Conservation (phyloP, 2,797 vertebrate species). For the Clarias pachynema region DNA sequence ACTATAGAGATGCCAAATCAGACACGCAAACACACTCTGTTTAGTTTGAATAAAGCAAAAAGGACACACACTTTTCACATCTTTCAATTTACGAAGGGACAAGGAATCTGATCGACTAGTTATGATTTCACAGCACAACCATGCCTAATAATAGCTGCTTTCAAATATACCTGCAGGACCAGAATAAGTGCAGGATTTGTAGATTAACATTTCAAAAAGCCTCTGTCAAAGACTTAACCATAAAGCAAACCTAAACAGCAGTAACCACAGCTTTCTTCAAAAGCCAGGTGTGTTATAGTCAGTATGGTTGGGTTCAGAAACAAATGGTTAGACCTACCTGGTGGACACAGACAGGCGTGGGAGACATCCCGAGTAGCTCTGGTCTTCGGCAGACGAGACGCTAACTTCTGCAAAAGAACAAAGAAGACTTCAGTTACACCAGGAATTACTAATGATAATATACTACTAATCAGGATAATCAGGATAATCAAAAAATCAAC, state of each 20-base stretch:
- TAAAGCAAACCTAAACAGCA: slow-evolving; percentile 42
- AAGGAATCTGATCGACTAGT: slow-evolving; percentile 26
- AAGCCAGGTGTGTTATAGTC: slow-evolving; percentile 39
- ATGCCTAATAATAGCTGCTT: slow-evolving; percentile 21
- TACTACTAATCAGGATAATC: background rate
- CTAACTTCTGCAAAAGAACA: slow-evolving; percentile 71
- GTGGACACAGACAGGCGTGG: slow-evolving; percentile 76
- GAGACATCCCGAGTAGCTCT: slow-evolving; percentile 72
- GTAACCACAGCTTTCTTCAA: slow-evolving; percentile 22
- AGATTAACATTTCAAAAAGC: slow-evolving; percentile 20
- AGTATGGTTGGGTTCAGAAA: slow-evolving; percentile 9
- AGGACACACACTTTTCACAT: slow-evolving; percentile 17
- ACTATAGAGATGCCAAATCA: slow-evolving; percentile 46
- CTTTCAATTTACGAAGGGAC: slow-evolving; percentile 26
- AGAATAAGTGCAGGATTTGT: slow-evolving; percentile 19
- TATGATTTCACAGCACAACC: slow-evolving; percentile 19
- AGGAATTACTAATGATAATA: background rate
- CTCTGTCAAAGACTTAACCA: slow-evolving; percentile 32
- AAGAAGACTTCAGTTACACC: slow-evolving; percentile 9
- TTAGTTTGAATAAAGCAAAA: slow-evolving; percentile 11
- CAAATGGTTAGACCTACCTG: slow-evolving; percentile 66
- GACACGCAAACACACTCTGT: slow-evolving; percentile 45
- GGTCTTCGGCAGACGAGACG: slow-evolving; percentile 70
- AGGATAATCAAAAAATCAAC: slow-evolving; percentile 20
- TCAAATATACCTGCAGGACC: slow-evolving; percentile 26